Percentiles rank a stretch among this genome's conserved stretches.
Evolutionary conservation across 2,797 vertebrate genomes (phyloP).

Genomic region (Hephaestus fuliginosus): DNA sequence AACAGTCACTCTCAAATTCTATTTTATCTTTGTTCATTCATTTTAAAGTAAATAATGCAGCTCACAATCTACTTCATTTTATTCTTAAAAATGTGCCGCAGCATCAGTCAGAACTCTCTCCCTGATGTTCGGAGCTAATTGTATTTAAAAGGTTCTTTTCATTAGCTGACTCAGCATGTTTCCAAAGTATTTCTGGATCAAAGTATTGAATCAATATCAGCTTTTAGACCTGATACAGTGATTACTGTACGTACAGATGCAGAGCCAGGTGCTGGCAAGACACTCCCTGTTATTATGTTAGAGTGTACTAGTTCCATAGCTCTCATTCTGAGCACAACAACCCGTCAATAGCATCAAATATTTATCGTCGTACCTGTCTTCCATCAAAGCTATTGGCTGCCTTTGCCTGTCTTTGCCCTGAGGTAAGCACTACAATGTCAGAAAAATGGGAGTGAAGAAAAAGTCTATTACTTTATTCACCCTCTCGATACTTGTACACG

Average conservation of each 20-base stretch:
- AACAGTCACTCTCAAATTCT: slow-evolving; percentile 11
- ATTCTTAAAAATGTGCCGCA: background rate
- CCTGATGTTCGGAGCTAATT: slow-evolving; percentile 30
- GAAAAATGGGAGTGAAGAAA: slow-evolving; percentile 59
- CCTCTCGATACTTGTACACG: slow-evolving; percentile 43
- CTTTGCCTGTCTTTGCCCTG: slow-evolving; percentile 76
- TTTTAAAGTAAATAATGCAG: slow-evolving; percentile 12
- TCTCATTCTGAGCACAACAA: slow-evolving; percentile 71
- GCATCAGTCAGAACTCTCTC: slow-evolving; percentile 17
- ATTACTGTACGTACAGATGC: slow-evolving; percentile 36
- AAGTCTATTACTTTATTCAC: slow-evolving; percentile 67
- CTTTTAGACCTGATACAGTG: slow-evolving; percentile 36
- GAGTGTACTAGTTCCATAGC: slow-evolving; percentile 39
- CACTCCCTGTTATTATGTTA: slow-evolving; percentile 54
- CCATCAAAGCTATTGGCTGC: slow-evolving; percentile 84
- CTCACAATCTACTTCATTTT: background rate
- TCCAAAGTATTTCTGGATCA: slow-evolving; percentile 32
- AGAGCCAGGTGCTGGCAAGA: slow-evolving; percentile 31
- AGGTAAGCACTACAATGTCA: slow-evolving; percentile 75
- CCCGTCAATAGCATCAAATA: slow-evolving; percentile 88
- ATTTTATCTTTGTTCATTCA: slow-evolving; percentile 1
- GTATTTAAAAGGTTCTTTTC: slow-evolving; percentile 22
- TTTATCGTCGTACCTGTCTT: slow-evolving; percentile 86
- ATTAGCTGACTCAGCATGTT: slow-evolving; percentile 24
- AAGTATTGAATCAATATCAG: slow-evolving; percentile 37